phyloP scores from a whole-genome alignment of 1,140 invertebrate genomes.

The Arion vulgaris region DNA sequence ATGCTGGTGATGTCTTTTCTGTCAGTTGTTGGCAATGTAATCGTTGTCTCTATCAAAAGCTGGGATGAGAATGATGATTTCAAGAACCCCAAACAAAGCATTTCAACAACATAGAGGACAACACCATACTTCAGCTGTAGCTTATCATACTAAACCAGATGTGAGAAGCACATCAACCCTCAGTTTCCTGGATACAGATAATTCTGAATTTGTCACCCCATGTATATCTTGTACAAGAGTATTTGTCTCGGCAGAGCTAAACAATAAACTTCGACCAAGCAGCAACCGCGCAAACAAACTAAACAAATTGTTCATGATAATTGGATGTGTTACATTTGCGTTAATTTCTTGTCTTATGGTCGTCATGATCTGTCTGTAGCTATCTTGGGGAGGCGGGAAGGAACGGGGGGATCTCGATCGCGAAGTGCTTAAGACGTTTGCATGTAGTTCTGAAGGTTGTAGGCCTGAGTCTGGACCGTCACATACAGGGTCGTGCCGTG shows the following conservation, averaged over 20 bases:
- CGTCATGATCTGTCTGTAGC: not conserved
- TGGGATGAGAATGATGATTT: not conserved
- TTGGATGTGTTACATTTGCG: not conserved
- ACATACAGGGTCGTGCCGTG: too few relatives aligned
- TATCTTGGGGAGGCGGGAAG: too few relatives aligned
- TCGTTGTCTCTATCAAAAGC: not conserved
- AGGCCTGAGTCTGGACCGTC: too few relatives aligned
- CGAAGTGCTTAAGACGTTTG: too few relatives aligned
- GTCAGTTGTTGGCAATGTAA: not conserved
- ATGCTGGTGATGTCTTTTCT: not conserved
- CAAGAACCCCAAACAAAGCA: not conserved
- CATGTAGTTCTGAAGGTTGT: too few relatives aligned
- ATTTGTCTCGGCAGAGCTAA: not conserved
- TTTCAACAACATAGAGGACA: not conserved
- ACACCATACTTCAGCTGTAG: not conserved
- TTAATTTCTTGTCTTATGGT: not conserved
- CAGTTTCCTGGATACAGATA: not conserved
- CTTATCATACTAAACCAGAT: not conserved
- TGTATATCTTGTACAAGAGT: not conserved
- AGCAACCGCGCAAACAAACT: not conserved
- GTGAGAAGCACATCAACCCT: not conserved
- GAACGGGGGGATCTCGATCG: too few relatives aligned
- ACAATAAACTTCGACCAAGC: not conserved
- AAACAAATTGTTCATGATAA: not conserved
- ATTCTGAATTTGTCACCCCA: not conserved